phyloP scores from a whole-genome alignment of 1,140 invertebrate species.

The Cydia pomonella region DNA sequence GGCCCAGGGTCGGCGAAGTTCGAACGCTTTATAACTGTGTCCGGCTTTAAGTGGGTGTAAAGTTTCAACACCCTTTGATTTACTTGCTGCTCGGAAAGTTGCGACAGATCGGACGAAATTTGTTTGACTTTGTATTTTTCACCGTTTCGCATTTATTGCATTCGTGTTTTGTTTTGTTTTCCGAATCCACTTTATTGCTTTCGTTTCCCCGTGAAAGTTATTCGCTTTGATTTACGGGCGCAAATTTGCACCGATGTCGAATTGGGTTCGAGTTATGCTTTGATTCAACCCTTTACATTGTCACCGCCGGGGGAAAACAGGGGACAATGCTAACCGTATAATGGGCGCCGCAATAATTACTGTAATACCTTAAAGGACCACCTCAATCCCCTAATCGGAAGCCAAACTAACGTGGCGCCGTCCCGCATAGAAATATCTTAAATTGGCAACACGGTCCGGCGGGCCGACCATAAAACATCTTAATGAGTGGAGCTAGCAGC shows the following conservation, averaged over 20 bases:
- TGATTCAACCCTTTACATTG: slow-evolving; percentile 48
- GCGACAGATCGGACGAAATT: slow-evolving; percentile 58
- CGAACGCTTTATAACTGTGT: slow-evolving; percentile 80
- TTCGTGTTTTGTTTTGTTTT: slow-evolving; percentile 34
- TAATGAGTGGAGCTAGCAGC: slow-evolving; percentile 77
- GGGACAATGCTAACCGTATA: slow-evolving; percentile 64
- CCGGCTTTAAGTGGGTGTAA: slow-evolving; percentile 80
- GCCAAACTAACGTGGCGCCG: slow-evolving; percentile 75
- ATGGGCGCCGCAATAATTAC: slow-evolving; percentile 72
- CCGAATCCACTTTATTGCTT: slow-evolving; percentile 43
- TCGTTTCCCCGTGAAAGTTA: slow-evolving; percentile 39
- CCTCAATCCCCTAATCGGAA: slow-evolving; percentile 78
- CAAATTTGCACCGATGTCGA: neutral
- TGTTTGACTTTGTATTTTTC: slow-evolving; percentile 62
- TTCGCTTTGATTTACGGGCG: slow-evolving; percentile 35
- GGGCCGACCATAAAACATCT: slow-evolving; percentile 79
- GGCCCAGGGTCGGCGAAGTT: slow-evolving; percentile 74
- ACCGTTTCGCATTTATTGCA: slow-evolving; percentile 45
- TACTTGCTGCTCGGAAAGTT: slow-evolving; percentile 67
- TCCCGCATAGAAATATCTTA: slow-evolving; percentile 80
- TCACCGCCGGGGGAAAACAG: slow-evolving; percentile 53
- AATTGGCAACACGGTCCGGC: slow-evolving; percentile 78
- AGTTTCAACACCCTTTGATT: slow-evolving; percentile 81
- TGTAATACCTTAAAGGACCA: slow-evolving; percentile 75
- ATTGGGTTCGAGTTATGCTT: slow-evolving; percentile 32